Evolutionary conservation across 2,888 invertebrate species (phyloP).

Genomic region (Calephelis perditalis): DNA sequence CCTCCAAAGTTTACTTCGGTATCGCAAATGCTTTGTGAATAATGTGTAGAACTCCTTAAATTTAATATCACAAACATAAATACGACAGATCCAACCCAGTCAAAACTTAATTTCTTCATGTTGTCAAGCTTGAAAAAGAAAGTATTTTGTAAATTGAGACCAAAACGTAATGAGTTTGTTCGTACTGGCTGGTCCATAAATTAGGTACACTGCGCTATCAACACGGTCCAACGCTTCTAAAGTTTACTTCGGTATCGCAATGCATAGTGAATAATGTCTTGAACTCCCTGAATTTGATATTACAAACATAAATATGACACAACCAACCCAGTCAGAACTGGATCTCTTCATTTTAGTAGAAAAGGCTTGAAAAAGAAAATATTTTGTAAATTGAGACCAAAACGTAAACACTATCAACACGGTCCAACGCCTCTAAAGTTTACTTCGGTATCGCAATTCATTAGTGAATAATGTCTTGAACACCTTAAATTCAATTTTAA

Average conservation of each 20-base stretch:
- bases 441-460: background rate
- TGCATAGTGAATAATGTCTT: background rate
- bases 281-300: background rate
- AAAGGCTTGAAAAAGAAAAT: too few relatives aligned
- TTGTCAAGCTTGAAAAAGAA: too few relatives aligned
- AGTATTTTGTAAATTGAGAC: too few relatives aligned
- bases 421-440: background rate
- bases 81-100: background rate
- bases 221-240: background rate
- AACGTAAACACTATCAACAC: constrained; percentile 4
- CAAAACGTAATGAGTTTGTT: too few relatives aligned
- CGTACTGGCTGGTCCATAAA: background rate
- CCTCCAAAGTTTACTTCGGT: background rate
- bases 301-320: background rate
- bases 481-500: too few relatives aligned
- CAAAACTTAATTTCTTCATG: background rate
- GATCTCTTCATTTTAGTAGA: background rate
- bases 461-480: constrained; percentile 3
- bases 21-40: background rate
- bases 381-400: background rate
- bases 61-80: too few relatives aligned
- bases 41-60: background rate
- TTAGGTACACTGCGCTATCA: constrained; percentile 2
- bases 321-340: constrained; percentile 3
- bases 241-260: background rate